Evolutionary conservation across 2,888 invertebrate species (phyloP).

Genomic region (Sarcophaga rosellei): DNA sequence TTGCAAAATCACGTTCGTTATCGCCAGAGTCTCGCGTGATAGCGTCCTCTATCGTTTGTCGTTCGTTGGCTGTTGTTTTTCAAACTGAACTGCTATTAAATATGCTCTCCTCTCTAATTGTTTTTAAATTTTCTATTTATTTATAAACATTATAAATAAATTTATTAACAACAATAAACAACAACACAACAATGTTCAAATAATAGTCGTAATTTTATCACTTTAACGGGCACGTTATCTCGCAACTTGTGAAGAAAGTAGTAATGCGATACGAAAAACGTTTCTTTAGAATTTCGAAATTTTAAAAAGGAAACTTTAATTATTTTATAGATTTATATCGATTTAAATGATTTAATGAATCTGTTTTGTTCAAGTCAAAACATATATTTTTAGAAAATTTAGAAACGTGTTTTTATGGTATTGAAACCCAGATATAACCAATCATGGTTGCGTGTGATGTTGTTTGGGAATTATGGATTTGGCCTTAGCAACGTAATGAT

Average conservation of each 20-base stretch:
- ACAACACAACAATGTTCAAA: not conserved
- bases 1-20: conserved; percentile 41
- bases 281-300: too few relatives aligned
- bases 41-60: not conserved
- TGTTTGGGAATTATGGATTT: too few relatives aligned
- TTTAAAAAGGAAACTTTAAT: too few relatives aligned
- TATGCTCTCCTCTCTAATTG: not conserved
- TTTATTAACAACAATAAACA: not conserved
- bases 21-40: conserved; percentile 58
- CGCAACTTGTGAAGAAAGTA: not conserved
- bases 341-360: too few relatives aligned
- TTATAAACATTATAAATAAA: conserved; percentile 2
- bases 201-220: not conserved
- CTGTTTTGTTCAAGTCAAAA: too few relatives aligned
- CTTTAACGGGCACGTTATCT: not conserved
- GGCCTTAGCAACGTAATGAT: too few relatives aligned
- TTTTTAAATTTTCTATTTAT: not conserved
- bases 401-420: too few relatives aligned
- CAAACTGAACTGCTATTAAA: conserved; percentile 16
- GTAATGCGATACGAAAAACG: not conserved
- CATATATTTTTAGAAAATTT: too few relatives aligned
- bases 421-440: too few relatives aligned
- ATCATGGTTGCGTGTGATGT: too few relatives aligned
- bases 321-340: too few relatives aligned
- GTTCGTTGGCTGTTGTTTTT: conserved; percentile 8